These are phyloP conservation scores for Ophion costatus DNA, from an alignment of 2,888 invertebrate species.

Conservation along the genomic window DNA sequence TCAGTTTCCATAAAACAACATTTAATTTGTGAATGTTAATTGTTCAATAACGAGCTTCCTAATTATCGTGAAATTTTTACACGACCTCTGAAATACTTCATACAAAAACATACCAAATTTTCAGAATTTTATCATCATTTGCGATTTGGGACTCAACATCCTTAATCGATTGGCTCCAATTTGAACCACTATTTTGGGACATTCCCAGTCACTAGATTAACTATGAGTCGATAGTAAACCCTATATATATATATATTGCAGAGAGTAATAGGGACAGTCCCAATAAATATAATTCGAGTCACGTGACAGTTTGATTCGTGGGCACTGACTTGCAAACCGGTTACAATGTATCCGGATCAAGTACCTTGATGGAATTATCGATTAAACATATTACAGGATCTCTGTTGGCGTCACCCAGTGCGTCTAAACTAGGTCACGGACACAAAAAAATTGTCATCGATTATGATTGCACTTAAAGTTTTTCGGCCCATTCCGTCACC, in stretches of 20 bases:
- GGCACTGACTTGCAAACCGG: neutral
- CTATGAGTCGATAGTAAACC: too few species aligned
- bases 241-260: neutral
- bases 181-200: too few species aligned
- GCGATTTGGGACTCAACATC: too few species aligned
- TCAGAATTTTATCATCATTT: too few species aligned
- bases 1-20: too few species aligned
- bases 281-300: constrained; percentile 31
- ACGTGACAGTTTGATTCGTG: constrained; percentile 31
- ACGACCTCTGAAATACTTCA: too few species aligned
- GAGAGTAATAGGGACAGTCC: neutral
- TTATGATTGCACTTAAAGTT: neutral
- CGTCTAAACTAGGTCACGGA: constrained; percentile 69
- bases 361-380: constrained; percentile 70
- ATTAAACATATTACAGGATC: constrained; percentile 67
- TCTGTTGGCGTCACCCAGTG: neutral
- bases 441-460: neutral
- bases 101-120: too few species aligned
- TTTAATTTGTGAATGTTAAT: too few species aligned
- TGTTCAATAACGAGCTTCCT: too few species aligned
- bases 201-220: too few species aligned
- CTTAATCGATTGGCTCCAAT: too few species aligned
- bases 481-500: neutral
- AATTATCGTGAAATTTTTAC: too few species aligned
- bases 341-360: constrained; percentile 67